These are phyloP conservation scores for Drosophila sproati DNA, from an alignment of 1,140 invertebrate species.

Conservation along the genomic window DNA sequence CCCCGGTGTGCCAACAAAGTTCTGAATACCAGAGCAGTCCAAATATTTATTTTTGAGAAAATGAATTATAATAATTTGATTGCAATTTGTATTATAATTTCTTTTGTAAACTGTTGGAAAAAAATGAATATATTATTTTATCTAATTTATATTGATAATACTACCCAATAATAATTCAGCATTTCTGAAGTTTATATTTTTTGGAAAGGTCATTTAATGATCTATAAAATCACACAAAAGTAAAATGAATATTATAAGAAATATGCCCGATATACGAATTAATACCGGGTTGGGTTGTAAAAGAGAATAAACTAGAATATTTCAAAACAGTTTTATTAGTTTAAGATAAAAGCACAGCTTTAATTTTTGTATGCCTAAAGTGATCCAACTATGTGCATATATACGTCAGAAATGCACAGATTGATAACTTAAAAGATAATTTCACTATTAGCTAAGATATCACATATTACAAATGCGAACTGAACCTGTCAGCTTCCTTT, in stretches of 20 bases:
- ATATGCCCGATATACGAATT: no score
- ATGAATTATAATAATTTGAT: not conserved
- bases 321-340: no score
- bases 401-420: no score
- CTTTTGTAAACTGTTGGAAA: not conserved
- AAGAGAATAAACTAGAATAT: no score
- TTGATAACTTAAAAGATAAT: not conserved
- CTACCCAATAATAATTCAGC: no score
- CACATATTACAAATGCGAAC: slow-evolving; percentile 42
- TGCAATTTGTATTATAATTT: not conserved
- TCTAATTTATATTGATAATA: no score
- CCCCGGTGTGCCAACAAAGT: slow-evolving; percentile 1
- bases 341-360: not conserved
- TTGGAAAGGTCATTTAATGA: no score
- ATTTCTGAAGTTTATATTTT: no score
- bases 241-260: no score
- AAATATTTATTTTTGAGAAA: not conserved
- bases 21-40: not conserved
- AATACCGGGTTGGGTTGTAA: no score
- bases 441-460: slow-evolving; percentile 17
- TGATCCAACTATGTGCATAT: not conserved
- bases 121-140: no score
- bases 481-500: slow-evolving; percentile 19
- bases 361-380: not conserved
- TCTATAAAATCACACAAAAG: no score